Base-by-base conservation (phyloP, 1,140 invertebrate species). In the Drosophila melanica region DNA sequence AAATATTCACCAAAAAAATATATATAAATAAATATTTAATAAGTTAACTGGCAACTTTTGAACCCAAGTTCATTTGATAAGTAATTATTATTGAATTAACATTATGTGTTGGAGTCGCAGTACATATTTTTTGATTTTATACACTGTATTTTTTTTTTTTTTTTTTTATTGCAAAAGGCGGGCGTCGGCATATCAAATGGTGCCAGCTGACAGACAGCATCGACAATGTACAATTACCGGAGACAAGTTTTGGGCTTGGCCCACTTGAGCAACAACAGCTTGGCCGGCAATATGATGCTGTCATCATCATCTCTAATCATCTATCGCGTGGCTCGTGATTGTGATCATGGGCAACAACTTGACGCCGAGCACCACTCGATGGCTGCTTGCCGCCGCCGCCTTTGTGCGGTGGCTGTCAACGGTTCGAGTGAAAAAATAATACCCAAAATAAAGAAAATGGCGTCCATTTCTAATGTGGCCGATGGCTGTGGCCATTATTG, bases 171-270 rank as follows among this genome's bases (percentile, higher is more conserved):
- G 68, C 68, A 51, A 65, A 57, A 57, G 57, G 35, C 44, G 23
- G 67, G 76, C 77, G 84, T 82, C 82, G 81, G 82, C 82, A 89
- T 87, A 89, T 89, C 84, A 87, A 75, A 75, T 82, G 77, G 50
- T 39, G 33, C 53, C 59, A 69, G 67, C 67, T 79, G 75, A 87
- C 68, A 86, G 75, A 87, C 68, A 86, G 74, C 74, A 57, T 66
- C 63, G 65, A 86, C 82, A 86, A 87, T 87, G 71, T 72, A 78
- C 82, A 86, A 86, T 89, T 87, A 86, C 57, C 65, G 81, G 79
- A 68, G 78, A 86, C 81, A 86, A 82, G 78, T 85, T 87, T 82
- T 77, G 68, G 69, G 69, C 69, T 72, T 72, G 69, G 69, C 69
- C 69, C 69, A 72, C 69, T 72, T 58, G 39, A 72, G 63, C 63